Percentiles rank a stretch among this genome's conserved stretches.
Evolutionary conservation across 2,113 vertebrate species (phyloP).

Genomic region (Pseudonaja textilis): DNA sequence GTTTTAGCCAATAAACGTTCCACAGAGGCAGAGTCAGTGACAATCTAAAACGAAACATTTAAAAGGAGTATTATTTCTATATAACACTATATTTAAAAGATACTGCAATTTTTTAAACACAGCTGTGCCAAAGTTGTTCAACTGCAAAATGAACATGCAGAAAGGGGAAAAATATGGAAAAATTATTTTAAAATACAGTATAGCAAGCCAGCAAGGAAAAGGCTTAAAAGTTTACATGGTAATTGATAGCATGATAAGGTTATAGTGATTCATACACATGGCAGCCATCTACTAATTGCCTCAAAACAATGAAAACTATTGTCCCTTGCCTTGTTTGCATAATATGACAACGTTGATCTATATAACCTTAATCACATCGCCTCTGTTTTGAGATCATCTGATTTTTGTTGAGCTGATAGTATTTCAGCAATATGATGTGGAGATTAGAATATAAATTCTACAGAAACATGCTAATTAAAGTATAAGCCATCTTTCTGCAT

Average conservation of each 20-base stretch:
- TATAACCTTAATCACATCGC: background rate
- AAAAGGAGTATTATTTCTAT: background rate
- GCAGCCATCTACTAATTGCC: background rate
- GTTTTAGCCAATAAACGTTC: slow-evolving; percentile 90
- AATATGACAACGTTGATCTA: background rate
- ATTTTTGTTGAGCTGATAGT: background rate
- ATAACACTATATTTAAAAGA: background rate
- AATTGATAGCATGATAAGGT: background rate
- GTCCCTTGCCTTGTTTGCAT: background rate
- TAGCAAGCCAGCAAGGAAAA: background rate
- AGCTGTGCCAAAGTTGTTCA: background rate
- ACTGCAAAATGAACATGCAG: background rate
- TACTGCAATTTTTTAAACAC: background rate
- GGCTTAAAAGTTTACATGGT: background rate
- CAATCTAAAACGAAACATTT: slow-evolving; percentile 78
- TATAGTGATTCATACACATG: background rate
- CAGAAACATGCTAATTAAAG: background rate
- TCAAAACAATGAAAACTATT: background rate
- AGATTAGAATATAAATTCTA: background rate
- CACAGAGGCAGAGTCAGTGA: slow-evolving; percentile 93
- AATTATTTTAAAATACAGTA: background rate
- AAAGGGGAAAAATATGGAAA: background rate
- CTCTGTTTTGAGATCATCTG: background rate
- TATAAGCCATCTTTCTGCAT: background rate
- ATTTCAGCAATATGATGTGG: background rate